phyloP scores from a whole-genome alignment of 2,797 vertebrate species.

The Prunella strophiata region DNA sequence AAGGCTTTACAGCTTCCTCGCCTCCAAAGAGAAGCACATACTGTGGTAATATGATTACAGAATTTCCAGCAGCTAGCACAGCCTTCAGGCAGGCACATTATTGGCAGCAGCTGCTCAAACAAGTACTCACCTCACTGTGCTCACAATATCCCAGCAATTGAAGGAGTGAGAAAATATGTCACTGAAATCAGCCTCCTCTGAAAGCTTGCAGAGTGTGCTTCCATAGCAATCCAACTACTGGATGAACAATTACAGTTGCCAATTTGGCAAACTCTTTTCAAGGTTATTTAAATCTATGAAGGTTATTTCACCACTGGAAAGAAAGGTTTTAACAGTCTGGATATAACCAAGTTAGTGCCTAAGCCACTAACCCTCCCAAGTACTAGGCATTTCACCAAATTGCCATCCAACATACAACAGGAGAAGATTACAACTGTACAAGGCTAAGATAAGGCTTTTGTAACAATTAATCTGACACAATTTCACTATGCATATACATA shows the following conservation, averaged over 20 bases:
- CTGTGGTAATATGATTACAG: conserved; percentile 5
- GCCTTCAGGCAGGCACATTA: neutral
- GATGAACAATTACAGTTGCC: neutral
- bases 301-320: neutral
- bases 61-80: conserved; percentile 33
- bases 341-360: neutral
- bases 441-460: neutral
- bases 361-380: neutral
- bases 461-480: neutral
- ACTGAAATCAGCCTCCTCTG: conserved; percentile 8
- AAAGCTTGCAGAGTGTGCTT: neutral
- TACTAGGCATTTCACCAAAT: neutral
- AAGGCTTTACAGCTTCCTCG: conserved; percentile 3
- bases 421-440: neutral
- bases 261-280: neutral
- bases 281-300: neutral
- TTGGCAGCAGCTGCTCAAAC: conserved; percentile 53
- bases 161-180: conserved; percentile 22
- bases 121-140: neutral
- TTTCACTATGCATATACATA: neutral
- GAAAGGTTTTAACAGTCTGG: neutral
- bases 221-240: neutral
- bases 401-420: neutral
- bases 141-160: conserved; percentile 2
- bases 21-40: neutral